These are phyloP conservation scores for Athrips mouffetella DNA, from an alignment of 2,888 invertebrate genomes.

Conservation along the genomic window DNA sequence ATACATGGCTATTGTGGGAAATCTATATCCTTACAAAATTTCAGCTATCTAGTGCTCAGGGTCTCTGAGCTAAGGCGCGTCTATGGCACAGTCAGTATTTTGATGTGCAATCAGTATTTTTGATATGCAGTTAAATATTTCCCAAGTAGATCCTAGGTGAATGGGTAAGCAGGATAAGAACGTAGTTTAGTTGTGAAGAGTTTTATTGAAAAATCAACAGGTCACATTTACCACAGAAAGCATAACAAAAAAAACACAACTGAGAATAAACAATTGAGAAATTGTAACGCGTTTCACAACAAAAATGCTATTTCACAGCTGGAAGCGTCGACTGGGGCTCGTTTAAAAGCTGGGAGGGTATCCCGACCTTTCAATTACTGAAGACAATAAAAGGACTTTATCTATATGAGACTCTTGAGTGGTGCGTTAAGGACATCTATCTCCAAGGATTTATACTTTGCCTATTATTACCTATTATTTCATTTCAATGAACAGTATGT, in stretches of 20 bases:
- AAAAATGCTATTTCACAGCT: constrained; percentile 52
- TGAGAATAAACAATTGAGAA: constrained; percentile 33
- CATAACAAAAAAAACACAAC: background rate
- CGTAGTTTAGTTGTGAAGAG: too few relatives aligned
- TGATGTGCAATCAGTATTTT: too few relatives aligned
- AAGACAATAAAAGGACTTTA: constrained; percentile 68
- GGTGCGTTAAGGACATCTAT: constrained; percentile 3
- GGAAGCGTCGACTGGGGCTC: constrained; percentile 53
- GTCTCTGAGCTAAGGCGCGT: too few relatives aligned
- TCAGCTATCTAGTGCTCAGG: too few relatives aligned
- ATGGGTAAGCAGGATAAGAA: too few relatives aligned
- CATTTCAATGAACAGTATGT: background rate
- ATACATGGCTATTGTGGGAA: too few relatives aligned
- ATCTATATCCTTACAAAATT: too few relatives aligned
- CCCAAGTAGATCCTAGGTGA: too few relatives aligned
- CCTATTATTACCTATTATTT: background rate
- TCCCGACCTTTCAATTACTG: constrained; percentile 71
- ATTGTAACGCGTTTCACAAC: constrained; percentile 41
- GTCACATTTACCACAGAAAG: background rate
- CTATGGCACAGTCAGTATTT: too few relatives aligned
- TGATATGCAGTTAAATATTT: too few relatives aligned
- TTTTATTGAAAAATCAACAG: background rate
- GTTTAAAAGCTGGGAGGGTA: constrained; percentile 58
- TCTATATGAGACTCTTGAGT: constrained; percentile 40
- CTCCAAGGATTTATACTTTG: background rate